Conservation (phyloP, 2,797 vertebrate genomes). For the Hypotaenidia okinawae region DNA sequence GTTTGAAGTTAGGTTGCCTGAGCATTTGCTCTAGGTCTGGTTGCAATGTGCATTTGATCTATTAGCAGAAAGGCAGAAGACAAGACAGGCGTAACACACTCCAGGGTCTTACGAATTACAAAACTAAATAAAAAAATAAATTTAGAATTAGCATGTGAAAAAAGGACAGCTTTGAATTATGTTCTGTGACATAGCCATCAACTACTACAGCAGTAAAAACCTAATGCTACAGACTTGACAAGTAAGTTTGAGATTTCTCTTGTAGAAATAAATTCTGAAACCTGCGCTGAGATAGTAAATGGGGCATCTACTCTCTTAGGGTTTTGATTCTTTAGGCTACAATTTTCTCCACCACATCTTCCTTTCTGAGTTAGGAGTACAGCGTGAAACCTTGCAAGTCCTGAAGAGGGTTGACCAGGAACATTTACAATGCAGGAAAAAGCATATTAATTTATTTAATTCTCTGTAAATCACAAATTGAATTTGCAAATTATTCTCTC, state of each 20-base stretch:
- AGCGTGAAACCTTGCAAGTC: not conserved
- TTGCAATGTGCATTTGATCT: not conserved
- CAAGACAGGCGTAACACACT: not conserved
- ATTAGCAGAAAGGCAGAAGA: not conserved
- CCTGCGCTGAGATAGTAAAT: not conserved
- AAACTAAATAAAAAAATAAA: not conserved
- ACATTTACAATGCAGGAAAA: not conserved
- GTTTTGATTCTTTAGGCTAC: not conserved
- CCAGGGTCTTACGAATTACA: not conserved
- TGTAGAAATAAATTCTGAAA: not conserved
- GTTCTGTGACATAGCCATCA: not conserved
- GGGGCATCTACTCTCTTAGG: not conserved
- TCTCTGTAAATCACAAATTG: not conserved
- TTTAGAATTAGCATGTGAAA: not conserved
- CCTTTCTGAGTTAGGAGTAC: not conserved
- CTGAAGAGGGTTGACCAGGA: not conserved
- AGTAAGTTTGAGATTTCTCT: not conserved
- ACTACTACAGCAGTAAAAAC: not conserved
- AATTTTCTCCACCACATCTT: not conserved
- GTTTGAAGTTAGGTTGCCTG: not conserved
- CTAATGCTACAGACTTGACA: not conserved
- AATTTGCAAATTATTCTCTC: not conserved
- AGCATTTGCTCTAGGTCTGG: not conserved
- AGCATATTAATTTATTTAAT: not conserved
- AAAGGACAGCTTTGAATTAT: not conserved